Evolutionary conservation across 2,113 vertebrate species (phyloP).

Genomic region (Numida meleagris): DNA sequence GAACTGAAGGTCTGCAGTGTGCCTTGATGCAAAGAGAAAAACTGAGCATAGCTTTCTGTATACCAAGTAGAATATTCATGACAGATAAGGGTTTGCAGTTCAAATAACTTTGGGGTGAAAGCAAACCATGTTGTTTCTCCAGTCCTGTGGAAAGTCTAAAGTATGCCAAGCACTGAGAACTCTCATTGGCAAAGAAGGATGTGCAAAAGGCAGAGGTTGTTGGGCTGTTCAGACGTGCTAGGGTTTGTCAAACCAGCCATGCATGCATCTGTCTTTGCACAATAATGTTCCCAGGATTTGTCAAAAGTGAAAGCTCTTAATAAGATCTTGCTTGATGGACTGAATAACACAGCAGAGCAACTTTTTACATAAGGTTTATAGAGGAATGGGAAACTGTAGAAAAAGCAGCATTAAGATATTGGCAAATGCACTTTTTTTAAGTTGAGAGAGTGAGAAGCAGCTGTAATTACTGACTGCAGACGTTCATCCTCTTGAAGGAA

Average conservation of each 20-base stretch:
- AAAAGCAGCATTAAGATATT: background rate
- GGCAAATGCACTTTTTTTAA: background rate
- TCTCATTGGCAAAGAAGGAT: background rate
- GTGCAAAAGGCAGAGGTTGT: background rate
- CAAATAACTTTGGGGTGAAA: background rate
- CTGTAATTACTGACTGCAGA: background rate
- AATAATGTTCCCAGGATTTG: background rate
- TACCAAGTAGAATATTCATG: conserved; percentile 2
- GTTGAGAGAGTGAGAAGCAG: background rate
- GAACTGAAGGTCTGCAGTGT: background rate
- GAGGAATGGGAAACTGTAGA: background rate
- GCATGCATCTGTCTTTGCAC: background rate
- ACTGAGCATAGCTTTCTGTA: background rate
- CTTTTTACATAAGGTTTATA: background rate
- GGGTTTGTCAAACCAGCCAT: background rate
- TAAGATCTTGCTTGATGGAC: background rate
- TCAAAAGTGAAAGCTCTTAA: background rate
- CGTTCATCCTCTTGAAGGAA: background rate
- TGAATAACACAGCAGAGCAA: background rate
- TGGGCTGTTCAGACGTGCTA: background rate
- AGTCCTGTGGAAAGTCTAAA: background rate
- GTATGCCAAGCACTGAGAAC: background rate
- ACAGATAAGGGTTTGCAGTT: background rate
- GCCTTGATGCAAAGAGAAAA: background rate
- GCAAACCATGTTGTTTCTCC: background rate